A percentile compares a stretch with the other conserved stretches of the same genome.
These are phyloP conservation scores for Ips typographus DNA, from an alignment of 1,140 invertebrate genomes.

Conservation along the genomic window DNA sequence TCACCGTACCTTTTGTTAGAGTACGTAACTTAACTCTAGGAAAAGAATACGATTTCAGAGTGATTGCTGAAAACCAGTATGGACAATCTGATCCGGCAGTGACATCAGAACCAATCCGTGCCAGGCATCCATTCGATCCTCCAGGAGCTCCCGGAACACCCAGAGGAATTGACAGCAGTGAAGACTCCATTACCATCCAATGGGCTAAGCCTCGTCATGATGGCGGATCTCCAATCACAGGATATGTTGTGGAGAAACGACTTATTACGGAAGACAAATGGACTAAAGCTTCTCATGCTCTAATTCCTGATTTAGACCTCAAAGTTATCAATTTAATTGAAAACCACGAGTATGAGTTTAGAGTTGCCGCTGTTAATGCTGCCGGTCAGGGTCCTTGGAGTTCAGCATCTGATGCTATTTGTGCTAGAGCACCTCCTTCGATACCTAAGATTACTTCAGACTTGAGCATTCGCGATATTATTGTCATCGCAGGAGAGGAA, in stretches of 20 bases:
- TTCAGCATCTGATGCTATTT: constrained; percentile 86
- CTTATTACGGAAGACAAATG: constrained; percentile 86
- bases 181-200: constrained; percentile 90
- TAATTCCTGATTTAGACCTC: constrained; percentile 77
- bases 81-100: constrained; percentile 90
- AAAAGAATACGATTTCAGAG: constrained; percentile 94
- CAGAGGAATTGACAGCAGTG: constrained; percentile 80
- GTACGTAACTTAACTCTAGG: constrained; percentile 91
- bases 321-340: constrained; percentile 87
- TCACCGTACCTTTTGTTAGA: constrained; percentile 82
- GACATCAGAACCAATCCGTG: constrained; percentile 85
- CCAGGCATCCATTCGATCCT: constrained; percentile 93
- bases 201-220: constrained; percentile 94
- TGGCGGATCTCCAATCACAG: constrained; percentile 87
- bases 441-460: constrained; percentile 92
- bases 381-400: constrained; percentile 93
- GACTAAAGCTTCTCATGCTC: constrained; percentile 83
- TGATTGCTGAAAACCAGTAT: constrained; percentile 96
- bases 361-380: constrained; percentile 93
- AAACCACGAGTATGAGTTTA: constrained; percentile 96
- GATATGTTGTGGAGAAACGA: constrained; percentile 92
- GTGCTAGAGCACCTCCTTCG: constrained; percentile 82
- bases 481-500: constrained; percentile 92
- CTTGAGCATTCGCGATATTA: constrained; percentile 90
- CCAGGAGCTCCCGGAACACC: constrained; percentile 89